Percentiles rank a stretch among this genome's conserved stretches.
Conservation (phyloP, 2,113 vertebrate species). For the Elephantulus edwardii region DNA sequence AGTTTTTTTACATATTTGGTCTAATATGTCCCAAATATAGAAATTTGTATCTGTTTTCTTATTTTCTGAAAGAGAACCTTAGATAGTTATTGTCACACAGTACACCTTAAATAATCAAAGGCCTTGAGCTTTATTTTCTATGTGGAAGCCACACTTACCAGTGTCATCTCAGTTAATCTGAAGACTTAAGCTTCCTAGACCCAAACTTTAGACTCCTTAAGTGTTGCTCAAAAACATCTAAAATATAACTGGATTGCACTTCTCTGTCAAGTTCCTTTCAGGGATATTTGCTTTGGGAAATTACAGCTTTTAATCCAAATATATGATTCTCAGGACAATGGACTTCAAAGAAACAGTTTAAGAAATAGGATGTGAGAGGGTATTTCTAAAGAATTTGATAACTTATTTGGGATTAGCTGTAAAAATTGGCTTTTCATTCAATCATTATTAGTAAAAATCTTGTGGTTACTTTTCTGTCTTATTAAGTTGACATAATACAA, state of each 20-base stretch:
- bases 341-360: constrained; percentile 31
- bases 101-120: background rate
- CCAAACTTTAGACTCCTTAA: background rate
- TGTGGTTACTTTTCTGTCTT: constrained; percentile 33
- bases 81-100: background rate
- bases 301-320: constrained; percentile 37
- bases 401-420: constrained; percentile 45
- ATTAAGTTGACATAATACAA: constrained; percentile 47
- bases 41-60: constrained; percentile 32
- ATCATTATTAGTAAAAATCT: constrained; percentile 53
- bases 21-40: constrained; percentile 10
- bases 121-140: constrained; percentile 8
- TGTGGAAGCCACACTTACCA: background rate
- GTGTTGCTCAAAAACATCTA: constrained; percentile 36
- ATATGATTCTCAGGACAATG: constrained; percentile 34
- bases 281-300: constrained; percentile 24
- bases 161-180: background rate
- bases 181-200: background rate
- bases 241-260: constrained; percentile 20
- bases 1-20: constrained; percentile 19
- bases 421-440: constrained; percentile 62
- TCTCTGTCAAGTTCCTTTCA: constrained; percentile 50
- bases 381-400: constrained; percentile 48
- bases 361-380: constrained; percentile 26
- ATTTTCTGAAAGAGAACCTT: constrained; percentile 30